Evolutionary conservation across 2,888 invertebrate genomes (phyloP), one percentile per base, ranked within the genome.

Genomic region (Nymphalis polychloros): DNA sequence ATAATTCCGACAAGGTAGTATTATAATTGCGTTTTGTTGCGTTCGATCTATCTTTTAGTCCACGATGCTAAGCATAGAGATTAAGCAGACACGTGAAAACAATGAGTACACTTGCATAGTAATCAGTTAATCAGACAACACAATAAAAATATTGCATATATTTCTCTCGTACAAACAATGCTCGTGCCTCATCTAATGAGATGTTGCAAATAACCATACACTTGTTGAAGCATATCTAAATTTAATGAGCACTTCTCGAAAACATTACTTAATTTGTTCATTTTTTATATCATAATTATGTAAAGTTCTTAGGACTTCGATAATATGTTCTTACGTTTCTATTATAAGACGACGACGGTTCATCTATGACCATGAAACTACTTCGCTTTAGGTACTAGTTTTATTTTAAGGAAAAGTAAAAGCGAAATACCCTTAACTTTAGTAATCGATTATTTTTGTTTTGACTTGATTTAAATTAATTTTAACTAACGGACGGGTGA

Each of bases 201-300:
- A 41, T 77, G 70, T 72, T 70, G 77, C 68, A 72, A 75, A 72
- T 48, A 68, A 68, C 59, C 64, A 59, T 67, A 72, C 69, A 55
- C 53, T 65, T 71, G 67, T 63, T 71, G 64, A 64, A 70, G 68
- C 65, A 66, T 68, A 70, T 72, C 73, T 70, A 76, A 72, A 71
- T 67, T 59, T 76, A 77, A 76, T 74, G 70, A 72, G 63, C 50
- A 62, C 67, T 52, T 71, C 72, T 68, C 69, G 70, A 73, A 64
- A 68, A 63, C 65, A 67, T 72, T 70, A 69, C 69, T 50, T 64
- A 70, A 68, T 71, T 57, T 70, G 53, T 55, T 31, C 59, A 55
- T 35, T 57, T 71, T 63, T 63, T n/a, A n/a, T 55, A 55, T 61
- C 13, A 13, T 41, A 55, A 53, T 53, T 61, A 53, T 48, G 20